Evolutionary conservation across 2,113 vertebrate genomes (phyloP).

Genomic region (Delphinus delphis): DNA sequence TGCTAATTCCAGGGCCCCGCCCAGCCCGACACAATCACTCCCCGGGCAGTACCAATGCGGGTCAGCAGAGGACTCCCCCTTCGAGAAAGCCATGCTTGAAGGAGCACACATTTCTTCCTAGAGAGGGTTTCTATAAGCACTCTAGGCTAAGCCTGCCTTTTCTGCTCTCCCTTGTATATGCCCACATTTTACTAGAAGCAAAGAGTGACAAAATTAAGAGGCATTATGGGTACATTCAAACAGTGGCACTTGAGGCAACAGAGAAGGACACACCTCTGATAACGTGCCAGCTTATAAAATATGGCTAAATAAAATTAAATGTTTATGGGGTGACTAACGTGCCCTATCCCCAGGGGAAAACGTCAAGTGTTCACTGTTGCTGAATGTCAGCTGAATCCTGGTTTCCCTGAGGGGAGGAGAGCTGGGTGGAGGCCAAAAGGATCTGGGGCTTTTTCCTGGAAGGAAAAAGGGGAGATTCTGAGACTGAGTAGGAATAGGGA

Average conservation of each 20-base stretch:
- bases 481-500: neutral
- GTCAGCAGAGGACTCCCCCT: neutral
- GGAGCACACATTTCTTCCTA: neutral
- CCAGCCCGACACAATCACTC: neutral
- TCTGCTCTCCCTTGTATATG: neutral
- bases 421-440: neutral
- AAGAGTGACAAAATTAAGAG: neutral
- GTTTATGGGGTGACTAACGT: slow-evolving; percentile 60
- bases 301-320: slow-evolving; percentile 57
- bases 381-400: neutral
- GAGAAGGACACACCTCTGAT: slow-evolving; percentile 31
- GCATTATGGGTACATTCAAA: neutral
- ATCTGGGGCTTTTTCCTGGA: neutral
- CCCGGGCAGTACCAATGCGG: neutral
- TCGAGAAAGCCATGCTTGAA: neutral
- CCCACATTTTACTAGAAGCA: neutral
- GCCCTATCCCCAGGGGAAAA: neutral
- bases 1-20: neutral
- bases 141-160: neutral
- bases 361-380: neutral
- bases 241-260: slow-evolving; percentile 13
- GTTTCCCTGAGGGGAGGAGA: neutral
- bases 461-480: neutral
- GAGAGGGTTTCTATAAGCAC: neutral
- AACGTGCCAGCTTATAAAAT: slow-evolving; percentile 63